Conservation (phyloP, 2,113 vertebrate species). For the Globicephala melas region DNA sequence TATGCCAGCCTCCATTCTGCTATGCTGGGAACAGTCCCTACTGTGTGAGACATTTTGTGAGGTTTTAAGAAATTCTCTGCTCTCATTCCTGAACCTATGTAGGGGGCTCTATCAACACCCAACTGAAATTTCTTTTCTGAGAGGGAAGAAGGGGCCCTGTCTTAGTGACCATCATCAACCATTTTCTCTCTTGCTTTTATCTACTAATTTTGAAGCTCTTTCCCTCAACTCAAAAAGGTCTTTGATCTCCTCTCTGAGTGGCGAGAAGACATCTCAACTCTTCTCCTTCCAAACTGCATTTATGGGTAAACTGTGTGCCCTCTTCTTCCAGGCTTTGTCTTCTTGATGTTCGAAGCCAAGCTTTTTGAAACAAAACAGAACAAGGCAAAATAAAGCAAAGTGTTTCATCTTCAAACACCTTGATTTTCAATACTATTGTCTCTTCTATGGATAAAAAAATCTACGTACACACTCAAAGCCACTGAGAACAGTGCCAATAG, state of each 20-base stretch:
- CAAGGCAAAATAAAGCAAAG: neutral
- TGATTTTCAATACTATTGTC: neutral
- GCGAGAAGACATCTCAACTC: neutral
- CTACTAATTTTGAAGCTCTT: neutral
- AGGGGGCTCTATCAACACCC: neutral
- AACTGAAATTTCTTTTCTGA: constrained; percentile 7
- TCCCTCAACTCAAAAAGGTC: neutral
- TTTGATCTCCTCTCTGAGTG: neutral
- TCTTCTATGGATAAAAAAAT: neutral
- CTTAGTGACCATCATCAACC: neutral
- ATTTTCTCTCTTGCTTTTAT: constrained; percentile 19
- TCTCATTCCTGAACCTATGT: neutral
- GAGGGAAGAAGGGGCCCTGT: neutral
- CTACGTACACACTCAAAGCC: neutral
- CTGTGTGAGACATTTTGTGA: neutral
- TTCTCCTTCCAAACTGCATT: constrained; percentile 6
- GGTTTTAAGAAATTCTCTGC: neutral
- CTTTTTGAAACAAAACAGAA: constrained; percentile 13
- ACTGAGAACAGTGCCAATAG: neutral
- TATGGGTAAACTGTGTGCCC: neutral
- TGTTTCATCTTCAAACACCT: neutral
- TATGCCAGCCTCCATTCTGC: neutral
- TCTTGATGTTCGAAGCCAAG: constrained; percentile 12
- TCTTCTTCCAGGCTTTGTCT: neutral
- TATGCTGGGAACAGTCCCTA: neutral